These are phyloP conservation scores for Bombus waltoni DNA, from an alignment of 1,140 invertebrate species.

Conservation along the genomic window DNA sequence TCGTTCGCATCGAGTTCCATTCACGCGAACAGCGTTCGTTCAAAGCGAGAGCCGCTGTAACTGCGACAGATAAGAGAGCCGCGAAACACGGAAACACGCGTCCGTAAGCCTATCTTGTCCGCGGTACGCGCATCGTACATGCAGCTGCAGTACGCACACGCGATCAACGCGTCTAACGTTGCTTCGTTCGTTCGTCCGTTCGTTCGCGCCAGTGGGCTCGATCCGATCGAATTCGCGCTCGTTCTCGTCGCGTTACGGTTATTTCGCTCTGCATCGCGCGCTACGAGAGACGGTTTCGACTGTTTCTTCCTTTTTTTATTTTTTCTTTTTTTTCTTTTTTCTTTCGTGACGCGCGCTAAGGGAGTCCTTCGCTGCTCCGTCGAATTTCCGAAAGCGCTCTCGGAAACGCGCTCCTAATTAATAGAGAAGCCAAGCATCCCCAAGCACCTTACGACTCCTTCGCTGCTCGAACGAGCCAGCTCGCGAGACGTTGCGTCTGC, in stretches of 20 bases:
- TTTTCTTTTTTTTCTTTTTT: too few relatives aligned
- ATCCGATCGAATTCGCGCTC: constrained; percentile 36
- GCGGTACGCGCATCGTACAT: not conserved
- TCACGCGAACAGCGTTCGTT: not conserved
- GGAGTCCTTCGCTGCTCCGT: too few relatives aligned
- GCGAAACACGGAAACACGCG: constrained; percentile 61
- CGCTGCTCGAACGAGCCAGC: not conserved
- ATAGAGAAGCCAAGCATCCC: not conserved
- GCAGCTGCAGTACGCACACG: not conserved
- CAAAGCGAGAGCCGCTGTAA: constrained; percentile 52
- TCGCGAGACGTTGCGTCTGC: constrained; percentile 4
- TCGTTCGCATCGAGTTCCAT: not conserved
- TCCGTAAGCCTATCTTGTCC: constrained; percentile 48
- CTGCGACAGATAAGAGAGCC: constrained; percentile 55
- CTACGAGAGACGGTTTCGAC: constrained; percentile 2
- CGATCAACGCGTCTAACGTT: not conserved
- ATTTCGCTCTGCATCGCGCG: not conserved
- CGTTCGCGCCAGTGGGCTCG: constrained; percentile 18
- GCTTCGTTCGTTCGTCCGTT: constrained; percentile 27
- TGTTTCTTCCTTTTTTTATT: too few relatives aligned
- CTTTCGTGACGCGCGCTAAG: not conserved
- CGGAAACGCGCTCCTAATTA: not conserved
- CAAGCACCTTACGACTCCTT: not conserved
- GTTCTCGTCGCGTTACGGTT: constrained; percentile 46
- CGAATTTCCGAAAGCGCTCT: not conserved